Base-by-base conservation (phyloP, 2,888 invertebrate genomes). In the Calephelis perditalis region DNA sequence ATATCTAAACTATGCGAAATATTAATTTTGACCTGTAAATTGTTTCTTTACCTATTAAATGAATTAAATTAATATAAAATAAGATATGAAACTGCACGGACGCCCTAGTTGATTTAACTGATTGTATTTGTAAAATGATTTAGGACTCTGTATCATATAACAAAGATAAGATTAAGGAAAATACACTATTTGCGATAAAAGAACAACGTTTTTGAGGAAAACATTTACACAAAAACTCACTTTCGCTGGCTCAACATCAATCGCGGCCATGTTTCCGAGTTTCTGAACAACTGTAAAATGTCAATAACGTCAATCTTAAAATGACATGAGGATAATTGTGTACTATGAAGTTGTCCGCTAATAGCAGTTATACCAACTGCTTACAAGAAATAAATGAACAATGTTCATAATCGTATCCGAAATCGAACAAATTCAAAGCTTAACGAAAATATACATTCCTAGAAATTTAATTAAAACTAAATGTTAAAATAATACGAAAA, bases 231-330 rank as follows among this genome's bases (percentile, higher is more conserved):
- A 57, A 44, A 61, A 54, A 79, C 82, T 86, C 78, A 90, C 90
- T 84, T 90, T 90, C 57, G 81, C 79, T 68, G 75, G 73, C 70
- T 91, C 90, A 70, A 87, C 86, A 72, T 91, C 91, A 67, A 91
- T 86, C 71, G 92, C 92, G 82, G 93, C 93, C 93, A 93, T 93
- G 82, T 92, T 92, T 89, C 79, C 76, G 7, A 56, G 40, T 46
- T 26, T 56, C 15, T 40, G 45, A 37, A 9, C n/a, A n/a, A 56
- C 44, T 36, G n/a, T 2, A 52, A 35, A 58, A 35, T 15, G 45
- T 47, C n/a, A 12, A 44, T 44, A 5, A 12, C 9, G 40, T 47
- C n/a, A 12, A 44, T 44, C 5, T 9, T 12, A 15, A 15, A 15
- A 7, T 57, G 47, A 26, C 58, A 36, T 26, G 1, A 8, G 36